Percentiles rank a stretch among this genome's conserved stretches.
Conservation (phyloP, 2,888 invertebrate genomes). For the Agriopis marginaria region DNA sequence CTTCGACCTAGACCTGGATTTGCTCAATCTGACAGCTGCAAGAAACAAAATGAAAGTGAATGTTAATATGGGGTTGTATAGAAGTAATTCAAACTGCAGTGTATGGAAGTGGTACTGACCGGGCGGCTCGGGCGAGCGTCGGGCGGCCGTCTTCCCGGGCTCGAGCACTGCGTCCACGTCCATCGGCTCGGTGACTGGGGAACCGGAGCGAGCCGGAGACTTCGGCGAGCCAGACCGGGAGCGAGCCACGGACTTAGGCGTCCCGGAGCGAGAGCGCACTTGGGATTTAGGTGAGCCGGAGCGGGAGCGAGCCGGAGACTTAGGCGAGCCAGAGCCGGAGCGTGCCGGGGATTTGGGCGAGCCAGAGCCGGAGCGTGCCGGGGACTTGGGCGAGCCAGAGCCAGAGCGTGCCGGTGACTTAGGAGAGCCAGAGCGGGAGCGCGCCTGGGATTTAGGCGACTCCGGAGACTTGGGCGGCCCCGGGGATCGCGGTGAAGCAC, state of each 20-base stretch:
- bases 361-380: slow-evolving; percentile 13
- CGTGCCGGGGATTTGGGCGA: slow-evolving; percentile 41
- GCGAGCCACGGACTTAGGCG: neutral
- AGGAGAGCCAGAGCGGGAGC: slow-evolving; percentile 34
- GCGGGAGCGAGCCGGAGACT: slow-evolving; percentile 47
- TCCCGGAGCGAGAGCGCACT: slow-evolving; percentile 47
- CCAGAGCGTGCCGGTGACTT: slow-evolving; percentile 42
- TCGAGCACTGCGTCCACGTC: neutral
- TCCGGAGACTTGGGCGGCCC: slow-evolving; percentile 41
- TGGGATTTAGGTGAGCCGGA: slow-evolving; percentile 44
- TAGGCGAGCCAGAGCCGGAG: slow-evolving; percentile 48
- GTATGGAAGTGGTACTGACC: slow-evolving; percentile 3
- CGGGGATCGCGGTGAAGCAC: slow-evolving; percentile 18
- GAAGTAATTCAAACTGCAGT: neutral
- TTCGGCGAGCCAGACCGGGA: slow-evolving; percentile 39
- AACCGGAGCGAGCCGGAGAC: neutral
- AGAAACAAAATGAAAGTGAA: neutral
- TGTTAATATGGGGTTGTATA: neutral
- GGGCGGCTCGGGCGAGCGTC: neutral
- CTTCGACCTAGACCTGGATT: slow-evolving; percentile 15
- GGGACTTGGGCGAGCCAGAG: slow-evolving; percentile 37
- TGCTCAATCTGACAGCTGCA: slow-evolving; percentile 11
- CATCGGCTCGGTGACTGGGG: neutral
- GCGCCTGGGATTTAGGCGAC: slow-evolving; percentile 47
- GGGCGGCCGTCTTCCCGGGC: neutral